Percentiles rank a stretch among this genome's conserved stretches.
Evolutionary conservation across 2,113 vertebrate genomes (phyloP).

Genomic region (Mionectes macconnelli): DNA sequence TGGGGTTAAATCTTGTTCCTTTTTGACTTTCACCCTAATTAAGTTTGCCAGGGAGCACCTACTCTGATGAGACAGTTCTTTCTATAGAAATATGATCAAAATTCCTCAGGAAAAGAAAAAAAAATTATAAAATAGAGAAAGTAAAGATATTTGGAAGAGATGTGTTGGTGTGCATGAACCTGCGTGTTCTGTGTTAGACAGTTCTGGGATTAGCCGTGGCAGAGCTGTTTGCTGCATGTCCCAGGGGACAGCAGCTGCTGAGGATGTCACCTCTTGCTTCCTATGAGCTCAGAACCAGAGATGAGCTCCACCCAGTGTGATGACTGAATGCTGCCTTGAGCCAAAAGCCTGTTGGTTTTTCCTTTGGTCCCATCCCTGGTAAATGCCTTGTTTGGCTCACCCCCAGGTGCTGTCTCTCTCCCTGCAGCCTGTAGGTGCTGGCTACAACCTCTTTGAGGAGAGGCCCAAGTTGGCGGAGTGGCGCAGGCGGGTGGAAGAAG

Average conservation of each 20-base stretch:
- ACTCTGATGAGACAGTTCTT: neutral
- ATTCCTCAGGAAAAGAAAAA: neutral
- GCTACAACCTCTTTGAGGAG: constrained; percentile 73
- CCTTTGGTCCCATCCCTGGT: neutral
- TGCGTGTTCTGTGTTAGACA: fast-evolving
- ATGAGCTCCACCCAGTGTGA: neutral
- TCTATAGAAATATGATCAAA: neutral
- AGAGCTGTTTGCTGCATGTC: neutral
- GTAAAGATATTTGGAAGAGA: neutral
- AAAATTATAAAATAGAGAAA: neutral
- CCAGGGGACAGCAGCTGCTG: constrained; percentile 8
- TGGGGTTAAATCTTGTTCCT: neutral
- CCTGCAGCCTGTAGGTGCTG: constrained; percentile 74
- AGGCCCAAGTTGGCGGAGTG: constrained; percentile 73
- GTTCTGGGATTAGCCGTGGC: neutral
- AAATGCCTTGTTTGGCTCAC: neutral
- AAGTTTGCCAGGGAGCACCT: neutral
- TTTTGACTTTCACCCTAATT: neutral
- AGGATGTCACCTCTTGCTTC: neutral
- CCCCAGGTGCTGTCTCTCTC: neutral
- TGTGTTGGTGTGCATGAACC: neutral
- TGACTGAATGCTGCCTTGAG: neutral
- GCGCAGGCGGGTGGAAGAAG: constrained; percentile 76
- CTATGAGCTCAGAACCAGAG: neutral
- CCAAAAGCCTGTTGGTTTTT: neutral